Percentiles rank a stretch among this genome's conserved stretches.
These are phyloP conservation scores for Catamblyrhynchus diadema DNA, from an alignment of 2,797 vertebrate species.

Conservation along the genomic window DNA sequence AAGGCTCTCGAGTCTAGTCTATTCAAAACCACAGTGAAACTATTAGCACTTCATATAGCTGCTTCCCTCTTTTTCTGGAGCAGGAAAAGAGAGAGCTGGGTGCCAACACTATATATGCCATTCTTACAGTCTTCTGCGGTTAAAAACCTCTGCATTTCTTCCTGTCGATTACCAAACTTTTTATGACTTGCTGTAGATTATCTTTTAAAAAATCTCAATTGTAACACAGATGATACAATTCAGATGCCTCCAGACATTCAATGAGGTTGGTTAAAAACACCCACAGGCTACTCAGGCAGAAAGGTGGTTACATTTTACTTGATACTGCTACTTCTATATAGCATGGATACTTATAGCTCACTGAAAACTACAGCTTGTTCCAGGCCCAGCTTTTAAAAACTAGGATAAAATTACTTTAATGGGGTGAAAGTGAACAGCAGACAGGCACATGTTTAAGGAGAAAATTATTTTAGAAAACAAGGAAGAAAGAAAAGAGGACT, in stretches of 20 bases:
- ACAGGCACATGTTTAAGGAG: not conserved
- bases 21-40: conserved; percentile 42
- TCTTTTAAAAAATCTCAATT: not conserved
- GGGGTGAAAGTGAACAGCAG: not conserved
- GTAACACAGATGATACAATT: not conserved
- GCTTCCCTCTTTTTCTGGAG: conserved; percentile 9
- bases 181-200: not conserved
- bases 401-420: not conserved
- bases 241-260: not conserved
- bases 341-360: not conserved
- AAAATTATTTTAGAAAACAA: not conserved
- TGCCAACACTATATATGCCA: not conserved
- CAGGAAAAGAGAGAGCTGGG: not conserved
- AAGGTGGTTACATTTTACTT: not conserved
- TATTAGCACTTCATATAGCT: conserved; percentile 50
- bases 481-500: not conserved
- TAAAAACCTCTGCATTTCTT: not conserved
- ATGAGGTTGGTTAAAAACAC: not conserved
- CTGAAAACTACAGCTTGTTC: not conserved
- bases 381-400: not conserved
- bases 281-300: not conserved
- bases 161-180: not conserved
- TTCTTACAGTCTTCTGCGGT: not conserved
- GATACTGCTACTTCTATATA: not conserved
- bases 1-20: conserved; percentile 56